These are phyloP conservation scores for Podocnemis expansa DNA, from an alignment of 2,113 vertebrate species.

Conservation along the genomic window DNA sequence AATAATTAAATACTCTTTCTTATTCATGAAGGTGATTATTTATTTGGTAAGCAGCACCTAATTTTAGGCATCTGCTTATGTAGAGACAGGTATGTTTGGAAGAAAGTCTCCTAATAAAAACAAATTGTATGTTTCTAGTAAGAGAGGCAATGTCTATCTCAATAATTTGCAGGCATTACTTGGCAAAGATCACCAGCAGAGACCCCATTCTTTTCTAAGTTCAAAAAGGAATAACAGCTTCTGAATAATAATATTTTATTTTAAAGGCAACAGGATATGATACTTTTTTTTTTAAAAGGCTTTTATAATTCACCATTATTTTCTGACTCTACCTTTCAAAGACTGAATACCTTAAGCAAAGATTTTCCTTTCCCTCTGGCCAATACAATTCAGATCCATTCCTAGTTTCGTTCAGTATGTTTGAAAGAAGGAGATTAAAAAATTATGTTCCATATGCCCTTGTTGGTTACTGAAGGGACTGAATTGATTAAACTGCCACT, in stretches of 20 bases:
- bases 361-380: not conserved
- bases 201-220: conserved; percentile 27
- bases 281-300: not conserved
- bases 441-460: conserved; percentile 74
- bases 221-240: conserved; percentile 14
- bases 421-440: conserved; percentile 72
- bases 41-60: conserved; percentile 20
- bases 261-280: not conserved
- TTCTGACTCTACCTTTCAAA: not conserved
- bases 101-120: conserved; percentile 4
- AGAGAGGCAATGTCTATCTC: not conserved
- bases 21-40: not conserved
- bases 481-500: conserved; percentile 80
- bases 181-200: conserved; percentile 17
- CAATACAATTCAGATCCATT: conserved; percentile 46
- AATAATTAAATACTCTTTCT: conserved; percentile 25
- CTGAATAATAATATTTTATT: not conserved
- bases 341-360: not conserved
- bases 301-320: not conserved
- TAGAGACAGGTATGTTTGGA: not conserved
- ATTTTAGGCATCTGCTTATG: not conserved
- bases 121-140: not conserved
- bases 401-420: conserved; percentile 50
- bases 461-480: conserved; percentile 60
- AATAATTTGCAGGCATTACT: not conserved